A percentile compares a stretch with the other conserved stretches of the same genome.
These are phyloP conservation scores for Heteromormyrus szaboi DNA, from an alignment of 2,797 vertebrate species.

Conservation along the genomic window DNA sequence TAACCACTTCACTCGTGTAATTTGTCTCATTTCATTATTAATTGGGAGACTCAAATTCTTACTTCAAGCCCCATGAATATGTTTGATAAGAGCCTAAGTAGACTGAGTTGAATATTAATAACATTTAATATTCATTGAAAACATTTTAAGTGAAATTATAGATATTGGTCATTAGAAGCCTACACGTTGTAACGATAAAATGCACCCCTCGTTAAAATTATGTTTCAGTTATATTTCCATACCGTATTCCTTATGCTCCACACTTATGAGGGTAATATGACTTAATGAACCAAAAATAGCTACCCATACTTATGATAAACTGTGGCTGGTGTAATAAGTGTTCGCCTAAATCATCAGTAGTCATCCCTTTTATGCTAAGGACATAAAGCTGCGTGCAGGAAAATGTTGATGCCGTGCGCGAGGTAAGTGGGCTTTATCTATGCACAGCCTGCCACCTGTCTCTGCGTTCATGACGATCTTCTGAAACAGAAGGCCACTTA, in stretches of 20 bases:
- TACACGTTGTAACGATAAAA: not conserved
- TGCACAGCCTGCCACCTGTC: not conserved
- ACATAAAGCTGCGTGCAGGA: not conserved
- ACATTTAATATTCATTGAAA: conserved; percentile 24
- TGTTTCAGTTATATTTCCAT: not conserved
- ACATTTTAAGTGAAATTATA: conserved; percentile 10
- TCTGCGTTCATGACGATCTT: not conserved
- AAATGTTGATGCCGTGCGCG: not conserved
- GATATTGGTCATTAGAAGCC: conserved; percentile 14
- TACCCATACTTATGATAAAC: not conserved
- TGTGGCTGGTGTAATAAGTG: not conserved
- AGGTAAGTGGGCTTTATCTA: not conserved
- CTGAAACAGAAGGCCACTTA: not conserved
- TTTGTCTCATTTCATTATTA: conserved; percentile 22
- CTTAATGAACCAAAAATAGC: not conserved
- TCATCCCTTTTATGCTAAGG: not conserved
- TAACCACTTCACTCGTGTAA: not conserved
- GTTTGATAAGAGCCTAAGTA: conserved; percentile 18
- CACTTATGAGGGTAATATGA: not conserved
- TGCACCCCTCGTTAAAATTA: not conserved
- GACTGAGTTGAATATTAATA: conserved; percentile 22
- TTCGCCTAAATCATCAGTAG: not conserved
- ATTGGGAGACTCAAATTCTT: conserved; percentile 16
- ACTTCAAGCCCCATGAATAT: conserved; percentile 20
- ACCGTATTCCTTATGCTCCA: not conserved